A percentile compares a stretch with the other conserved stretches of the same genome.
phyloP scores from a whole-genome alignment of 2,113 vertebrate species.

The Mobula birostris region DNA sequence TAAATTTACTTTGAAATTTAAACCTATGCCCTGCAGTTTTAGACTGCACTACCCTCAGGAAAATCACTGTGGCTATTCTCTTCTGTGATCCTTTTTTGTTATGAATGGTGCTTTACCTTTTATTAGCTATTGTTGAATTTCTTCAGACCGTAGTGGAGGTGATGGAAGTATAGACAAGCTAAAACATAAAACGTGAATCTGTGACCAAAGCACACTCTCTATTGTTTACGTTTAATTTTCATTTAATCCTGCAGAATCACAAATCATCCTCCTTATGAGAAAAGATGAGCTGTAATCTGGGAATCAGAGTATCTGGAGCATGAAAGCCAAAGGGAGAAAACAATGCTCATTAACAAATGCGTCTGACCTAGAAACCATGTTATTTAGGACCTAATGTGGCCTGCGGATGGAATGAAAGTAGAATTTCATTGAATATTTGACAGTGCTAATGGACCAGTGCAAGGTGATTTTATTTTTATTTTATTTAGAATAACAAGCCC shows the following conservation, averaged over 20 bases:
- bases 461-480: background rate
- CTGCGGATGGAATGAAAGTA: background rate
- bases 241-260: background rate
- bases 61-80: no score
- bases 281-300: background rate
- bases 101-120: no score
- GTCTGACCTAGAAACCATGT: conserved; percentile 30
- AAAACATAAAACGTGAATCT: background rate
- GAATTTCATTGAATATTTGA: conserved; percentile 11
- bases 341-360: background rate
- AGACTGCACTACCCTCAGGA: no score
- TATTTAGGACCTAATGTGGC: background rate
- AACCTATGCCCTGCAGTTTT: no score
- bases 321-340: conserved; percentile 26
- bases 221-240: background rate
- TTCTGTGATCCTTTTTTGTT: no score
- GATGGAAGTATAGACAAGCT: no score
- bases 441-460: background rate
- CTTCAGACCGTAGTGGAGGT: no score
- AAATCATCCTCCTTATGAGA: conserved; percentile 20
- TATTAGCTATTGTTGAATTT: no score
- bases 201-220: background rate
- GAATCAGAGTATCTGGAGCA: conserved; percentile 14
- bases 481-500: no score
- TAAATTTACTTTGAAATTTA: no score